Evolutionary conservation across 2,797 vertebrate genomes (phyloP), one percentile per base, ranked within the genome.

Genomic region (Typhlichthys subterraneus): DNA sequence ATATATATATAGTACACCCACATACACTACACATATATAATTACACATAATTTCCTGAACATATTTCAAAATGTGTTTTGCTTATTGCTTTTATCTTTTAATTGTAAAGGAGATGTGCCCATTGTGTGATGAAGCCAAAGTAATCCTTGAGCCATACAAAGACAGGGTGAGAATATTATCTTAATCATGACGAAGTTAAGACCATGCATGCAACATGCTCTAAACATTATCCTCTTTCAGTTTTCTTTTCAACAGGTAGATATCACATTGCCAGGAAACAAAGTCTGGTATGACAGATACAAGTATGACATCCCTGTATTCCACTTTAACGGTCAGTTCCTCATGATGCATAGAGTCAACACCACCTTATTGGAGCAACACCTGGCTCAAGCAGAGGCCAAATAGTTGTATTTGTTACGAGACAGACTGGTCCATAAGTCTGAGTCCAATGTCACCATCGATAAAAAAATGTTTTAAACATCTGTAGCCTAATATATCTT

Each of bases 91-190:
- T 38, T 38, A 8, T 38, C 8, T 38, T 38, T 38, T 38, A 38
- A 38, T 59, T 74, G 51, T 81, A 14, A 69, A 96, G 95, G 85
- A 94, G 71, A 92, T 89, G 0, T 96, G 94, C 57, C 92, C 93
- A 1, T 84, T 96, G 13, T 96, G 94, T 83, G 94, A 95, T 63
- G 93, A 95, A 89, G 94, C 94, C 49, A 96, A 94, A 82, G 91
- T 89, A 85, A 72, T 69, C 5, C 92, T 96, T 65, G 77, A 92
- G 69, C 91, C 93, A 13, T 93, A 92, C 70, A 93, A 88, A 79
- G 77, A 84, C 68, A 91, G 85, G 90, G 94, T 96, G 92, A 66
- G 79, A 78, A 70, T 66, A 12, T 58, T 63, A 33, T 1, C 73
- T 45, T 6, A 3, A 13, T 9, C 11, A 54, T 51, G 17, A 17